Evolutionary conservation across 2,888 invertebrate genomes (phyloP).

Genomic region (Malthinus flaveolus): DNA sequence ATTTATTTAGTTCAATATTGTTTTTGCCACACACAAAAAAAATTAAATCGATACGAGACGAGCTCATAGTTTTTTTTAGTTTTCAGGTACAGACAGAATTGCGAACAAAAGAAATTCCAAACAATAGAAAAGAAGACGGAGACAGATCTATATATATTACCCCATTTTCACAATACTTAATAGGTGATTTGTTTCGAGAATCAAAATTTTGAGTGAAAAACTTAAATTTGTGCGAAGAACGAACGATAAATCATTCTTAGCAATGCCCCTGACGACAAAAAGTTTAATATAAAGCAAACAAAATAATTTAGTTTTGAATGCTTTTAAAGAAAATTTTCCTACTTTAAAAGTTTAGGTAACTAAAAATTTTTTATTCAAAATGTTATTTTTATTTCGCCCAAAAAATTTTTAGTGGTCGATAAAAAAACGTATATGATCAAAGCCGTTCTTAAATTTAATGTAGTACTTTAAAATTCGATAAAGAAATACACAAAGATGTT

Average conservation of each 20-base stretch:
- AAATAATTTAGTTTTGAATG: conserved; percentile 19
- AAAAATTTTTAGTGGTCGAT: conserved; percentile 2
- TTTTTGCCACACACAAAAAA: conserved; percentile 1
- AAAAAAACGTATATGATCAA: neutral
- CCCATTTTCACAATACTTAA: conserved; percentile 20
- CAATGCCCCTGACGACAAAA: conserved; percentile 21
- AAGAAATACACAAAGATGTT: too few species aligned
- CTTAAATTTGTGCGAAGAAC: conserved; percentile 16
- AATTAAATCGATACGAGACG: conserved; percentile 9
- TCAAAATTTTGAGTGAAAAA: conserved; percentile 27
- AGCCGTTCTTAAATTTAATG: too few species aligned
- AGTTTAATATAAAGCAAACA: conserved; percentile 22
- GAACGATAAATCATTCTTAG: conserved; percentile 24
- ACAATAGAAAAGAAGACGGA: conserved; percentile 27
- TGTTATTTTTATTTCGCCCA: conserved; percentile 6
- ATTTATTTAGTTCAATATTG: conserved; percentile 10
- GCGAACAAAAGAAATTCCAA: conserved; percentile 9
- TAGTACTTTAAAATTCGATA: too few species aligned
- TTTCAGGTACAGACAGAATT: conserved; percentile 8
- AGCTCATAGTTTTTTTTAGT: conserved; percentile 14
- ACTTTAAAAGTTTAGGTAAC: conserved; percentile 9
- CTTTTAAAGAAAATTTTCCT: conserved; percentile 13
- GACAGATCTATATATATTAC: conserved; percentile 24
- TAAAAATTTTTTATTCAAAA: conserved; percentile 10
- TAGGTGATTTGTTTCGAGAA: conserved; percentile 24